Conservation (phyloP, 2,113 vertebrate genomes). For the Onychorhynchus coronatus region DNA sequence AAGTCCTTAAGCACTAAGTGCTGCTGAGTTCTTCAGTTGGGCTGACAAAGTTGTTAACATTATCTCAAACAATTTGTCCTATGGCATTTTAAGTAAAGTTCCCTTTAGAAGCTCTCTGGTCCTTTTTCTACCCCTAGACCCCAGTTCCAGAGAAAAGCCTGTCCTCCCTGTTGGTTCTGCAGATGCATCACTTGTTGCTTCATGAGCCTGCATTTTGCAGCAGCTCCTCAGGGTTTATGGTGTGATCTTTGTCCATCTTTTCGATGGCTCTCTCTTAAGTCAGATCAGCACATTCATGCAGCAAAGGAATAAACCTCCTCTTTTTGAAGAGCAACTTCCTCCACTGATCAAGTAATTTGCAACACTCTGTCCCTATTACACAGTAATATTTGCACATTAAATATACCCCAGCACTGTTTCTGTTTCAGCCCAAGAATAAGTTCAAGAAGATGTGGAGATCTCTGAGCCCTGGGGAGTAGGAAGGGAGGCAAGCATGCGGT, state of each 20-base stretch:
- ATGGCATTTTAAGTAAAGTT: neutral
- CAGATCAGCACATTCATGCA: neutral
- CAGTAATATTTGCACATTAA: neutral
- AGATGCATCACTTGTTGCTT: neutral
- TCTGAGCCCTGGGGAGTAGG: rapidly evolving
- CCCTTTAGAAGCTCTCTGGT: neutral
- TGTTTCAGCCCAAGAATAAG: neutral
- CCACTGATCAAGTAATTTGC: neutral
- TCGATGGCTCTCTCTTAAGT: neutral
- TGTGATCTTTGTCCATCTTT: neutral
- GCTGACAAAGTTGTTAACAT: neutral
- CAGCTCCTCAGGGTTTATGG: neutral
- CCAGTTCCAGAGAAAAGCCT: neutral
- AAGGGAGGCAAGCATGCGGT: rapidly evolving
- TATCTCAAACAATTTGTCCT: neutral
- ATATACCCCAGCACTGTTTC: neutral
- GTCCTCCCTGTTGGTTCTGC: neutral
- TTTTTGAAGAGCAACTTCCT: neutral
- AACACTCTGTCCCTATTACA: neutral
- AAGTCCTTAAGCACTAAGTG: neutral
- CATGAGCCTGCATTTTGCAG: neutral
- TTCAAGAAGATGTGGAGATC: neutral
- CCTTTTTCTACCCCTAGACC: neutral
- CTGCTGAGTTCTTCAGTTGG: neutral
- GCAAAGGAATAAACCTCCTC: neutral